Conservation (phyloP, 2,888 invertebrate species). For the Magallana nippona region DNA sequence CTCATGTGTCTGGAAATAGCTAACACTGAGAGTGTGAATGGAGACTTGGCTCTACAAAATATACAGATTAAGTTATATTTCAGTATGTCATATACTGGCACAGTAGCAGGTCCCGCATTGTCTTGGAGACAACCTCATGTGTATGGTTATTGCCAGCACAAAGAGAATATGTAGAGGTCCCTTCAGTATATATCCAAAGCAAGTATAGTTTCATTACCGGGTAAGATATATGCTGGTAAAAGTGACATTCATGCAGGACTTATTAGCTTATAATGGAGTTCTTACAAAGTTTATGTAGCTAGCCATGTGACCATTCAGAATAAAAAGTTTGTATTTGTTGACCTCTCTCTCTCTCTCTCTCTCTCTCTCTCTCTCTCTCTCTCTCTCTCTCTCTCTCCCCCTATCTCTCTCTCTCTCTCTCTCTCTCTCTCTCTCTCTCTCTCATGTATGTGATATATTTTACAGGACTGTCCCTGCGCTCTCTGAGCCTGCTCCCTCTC, state of each 20-base stretch:
- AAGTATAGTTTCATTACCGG: slow-evolving; percentile 16
- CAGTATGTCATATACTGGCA: background rate
- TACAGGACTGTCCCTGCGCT: background rate
- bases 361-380: no score
- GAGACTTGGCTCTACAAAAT: slow-evolving; percentile 73
- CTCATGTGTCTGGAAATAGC: slow-evolving; percentile 71
- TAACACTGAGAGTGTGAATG: slow-evolving; percentile 71
- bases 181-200: slow-evolving; percentile 72
- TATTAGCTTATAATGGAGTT: no score
- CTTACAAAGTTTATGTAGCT: no score
- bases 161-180: slow-evolving; percentile 72
- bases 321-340: no score
- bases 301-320: no score
- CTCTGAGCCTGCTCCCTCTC: no score
- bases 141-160: slow-evolving; percentile 73
- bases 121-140: slow-evolving; percentile 64
- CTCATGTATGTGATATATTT: background rate
- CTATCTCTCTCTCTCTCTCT: no score
- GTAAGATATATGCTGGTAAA: no score
- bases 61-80: slow-evolving; percentile 64
- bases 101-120: slow-evolving; percentile 59
- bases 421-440: no score
- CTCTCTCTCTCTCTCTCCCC: no score
- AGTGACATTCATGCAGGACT: no score
- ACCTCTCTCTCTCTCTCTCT: no score